These are phyloP conservation scores for Anthrax anthrax DNA, from an alignment of 2,888 invertebrate genomes.

Conservation along the genomic window DNA sequence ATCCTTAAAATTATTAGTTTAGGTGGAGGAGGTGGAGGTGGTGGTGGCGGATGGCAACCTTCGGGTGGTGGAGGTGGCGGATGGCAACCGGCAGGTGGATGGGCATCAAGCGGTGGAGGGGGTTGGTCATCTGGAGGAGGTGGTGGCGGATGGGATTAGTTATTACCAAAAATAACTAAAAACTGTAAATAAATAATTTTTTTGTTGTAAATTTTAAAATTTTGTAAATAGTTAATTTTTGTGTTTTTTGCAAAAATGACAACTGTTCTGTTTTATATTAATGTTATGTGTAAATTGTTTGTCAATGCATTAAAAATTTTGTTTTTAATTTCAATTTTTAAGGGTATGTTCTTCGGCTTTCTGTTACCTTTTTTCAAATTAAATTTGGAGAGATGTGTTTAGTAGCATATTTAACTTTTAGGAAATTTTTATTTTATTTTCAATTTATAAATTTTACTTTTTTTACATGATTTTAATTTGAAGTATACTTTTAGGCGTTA, in stretches of 20 bases:
- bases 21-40: slow-evolving; percentile 1
- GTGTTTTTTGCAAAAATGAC: not conserved
- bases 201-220: not conserved
- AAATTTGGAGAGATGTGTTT: no score
- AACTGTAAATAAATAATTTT: not conserved
- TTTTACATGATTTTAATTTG: no score
- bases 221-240: not conserved
- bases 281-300: no score
- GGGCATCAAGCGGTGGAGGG: slow-evolving; percentile 1
- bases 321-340: no score
- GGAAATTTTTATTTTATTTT: no score
- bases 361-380: no score
- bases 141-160: slow-evolving; percentile 5
- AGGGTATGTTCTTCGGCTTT: no score
- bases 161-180: not conserved
- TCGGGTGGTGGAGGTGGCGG: not conserved
- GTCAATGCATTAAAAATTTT: no score
- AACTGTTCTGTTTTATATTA: no score
- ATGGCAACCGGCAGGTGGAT: slow-evolving; percentile 1
- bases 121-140: slow-evolving; percentile 2
- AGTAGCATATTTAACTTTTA: no score
- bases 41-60: slow-evolving; percentile 5
- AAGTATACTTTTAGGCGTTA: no score
- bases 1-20: not conserved
- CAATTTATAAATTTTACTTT: no score